Evolutionary conservation across 2,797 vertebrate genomes (phyloP).

Genomic region (Notolabrus celidotus): DNA sequence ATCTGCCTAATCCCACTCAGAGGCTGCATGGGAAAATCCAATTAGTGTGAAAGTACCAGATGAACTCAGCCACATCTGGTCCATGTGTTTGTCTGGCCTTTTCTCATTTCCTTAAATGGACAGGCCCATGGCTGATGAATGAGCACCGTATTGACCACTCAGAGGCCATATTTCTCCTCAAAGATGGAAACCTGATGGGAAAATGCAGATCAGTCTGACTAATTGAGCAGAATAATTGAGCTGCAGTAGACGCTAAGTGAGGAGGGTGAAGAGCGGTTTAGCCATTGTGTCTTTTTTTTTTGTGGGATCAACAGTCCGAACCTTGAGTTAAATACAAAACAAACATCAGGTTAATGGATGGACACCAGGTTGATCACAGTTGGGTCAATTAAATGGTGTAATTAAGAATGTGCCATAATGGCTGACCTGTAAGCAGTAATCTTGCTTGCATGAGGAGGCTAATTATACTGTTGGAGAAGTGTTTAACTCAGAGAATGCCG

Average conservation of each 20-base stretch:
- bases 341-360: slow-evolving; percentile 85
- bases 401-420: slow-evolving; percentile 73
- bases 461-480: slow-evolving; percentile 29
- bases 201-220: slow-evolving; percentile 93
- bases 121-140: slow-evolving; percentile 88
- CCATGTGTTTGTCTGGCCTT: slow-evolving; percentile 89
- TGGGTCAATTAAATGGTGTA: slow-evolving; percentile 81
- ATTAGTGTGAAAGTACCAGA: slow-evolving; percentile 90
- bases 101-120: slow-evolving; percentile 96
- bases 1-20: slow-evolving; percentile 85
- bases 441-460: slow-evolving; percentile 5
- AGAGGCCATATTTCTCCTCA: slow-evolving; percentile 89
- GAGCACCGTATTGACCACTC: slow-evolving; percentile 90
- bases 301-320: slow-evolving; percentile 82
- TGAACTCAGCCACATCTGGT: slow-evolving; percentile 89
- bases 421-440: slow-evolving; percentile 55
- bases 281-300: slow-evolving; percentile 83
- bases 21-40: slow-evolving; percentile 85
- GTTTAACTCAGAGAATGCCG: slow-evolving; percentile 4
- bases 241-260: slow-evolving; percentile 74
- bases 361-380: slow-evolving; percentile 67
- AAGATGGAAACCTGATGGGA: slow-evolving; percentile 91
- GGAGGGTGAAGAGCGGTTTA: slow-evolving; percentile 82
- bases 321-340: slow-evolving; percentile 85
- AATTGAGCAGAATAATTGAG: slow-evolving; percentile 95